Evolutionary conservation across 2,113 vertebrate genomes (phyloP), one percentile per base, ranked within the genome.

Genomic region (Synchiropus splendidus): DNA sequence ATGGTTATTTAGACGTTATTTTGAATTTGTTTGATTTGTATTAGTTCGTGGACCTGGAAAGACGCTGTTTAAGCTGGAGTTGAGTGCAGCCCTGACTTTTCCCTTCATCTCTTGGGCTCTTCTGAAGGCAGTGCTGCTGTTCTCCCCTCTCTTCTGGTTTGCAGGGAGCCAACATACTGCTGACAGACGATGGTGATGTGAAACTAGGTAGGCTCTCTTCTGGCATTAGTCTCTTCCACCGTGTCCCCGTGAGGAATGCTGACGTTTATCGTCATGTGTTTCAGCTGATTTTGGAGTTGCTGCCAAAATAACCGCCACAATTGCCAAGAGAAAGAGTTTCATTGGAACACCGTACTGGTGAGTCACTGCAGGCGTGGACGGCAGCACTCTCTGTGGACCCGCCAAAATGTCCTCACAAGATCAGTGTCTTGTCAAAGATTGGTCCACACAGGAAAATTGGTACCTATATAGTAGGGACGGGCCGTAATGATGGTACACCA

Each of bases 281-380:
- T 37, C 77, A 99, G 95, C 95, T 65, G 95, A 99, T 68, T 99
- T 99, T 33, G 95, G 95, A 55, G 95, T 98, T 2, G 94, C 95
- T 41, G 95, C 95, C 75, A 98, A 98, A 88, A 99, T 99, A 79
- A 99, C 95, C 41, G 94, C 94, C 48, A 99, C 95, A 36, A 99
- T 99, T 57, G 95, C 94, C 31, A 99, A 99, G 72, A 92, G 94
- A 68, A 99, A 99, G 75, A 98, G 94, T 14, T 99, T 99, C 56
- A 99, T 99, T 45, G 95, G 95, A 75, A 99, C 95, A 9, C 95
- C 95, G 70, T 99, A 99, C 63, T 99, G 95, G 95, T 99, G 79
- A 92, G 84, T 67, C 39, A 45, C 38, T 18, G 4, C 32, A 21
- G 0, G 11, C 11, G 8, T 16, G 10, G 30, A n/a, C n/a, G n/a